Percentiles rank a stretch among this genome's conserved stretches.
Conservation (phyloP, 2,888 invertebrate species). For the Noctua janthina region DNA sequence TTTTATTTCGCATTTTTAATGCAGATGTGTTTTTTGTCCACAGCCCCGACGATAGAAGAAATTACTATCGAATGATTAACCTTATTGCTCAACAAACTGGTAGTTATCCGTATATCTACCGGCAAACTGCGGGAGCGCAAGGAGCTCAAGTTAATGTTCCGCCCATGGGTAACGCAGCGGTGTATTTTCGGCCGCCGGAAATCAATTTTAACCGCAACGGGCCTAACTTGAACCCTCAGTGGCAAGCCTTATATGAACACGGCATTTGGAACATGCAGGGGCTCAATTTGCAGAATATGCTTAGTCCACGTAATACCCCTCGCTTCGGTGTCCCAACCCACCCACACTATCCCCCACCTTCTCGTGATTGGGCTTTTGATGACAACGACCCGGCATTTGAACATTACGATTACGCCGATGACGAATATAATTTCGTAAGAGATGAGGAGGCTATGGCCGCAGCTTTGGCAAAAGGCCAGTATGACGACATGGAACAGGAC, state of each 20-base stretch:
- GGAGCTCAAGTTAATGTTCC: background rate
- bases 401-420: slow-evolving; percentile 47
- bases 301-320: background rate
- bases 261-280: background rate
- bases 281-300: background rate
- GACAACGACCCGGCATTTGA: slow-evolving; percentile 5
- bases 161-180: background rate
- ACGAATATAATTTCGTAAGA: slow-evolving; percentile 10
- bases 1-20: slow-evolving; percentile 40
- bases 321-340: background rate
- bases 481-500: background rate
- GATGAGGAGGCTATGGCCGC: slow-evolving; percentile 19
- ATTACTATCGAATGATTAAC: slow-evolving; percentile 17
- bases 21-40: slow-evolving; percentile 47
- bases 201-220: background rate
- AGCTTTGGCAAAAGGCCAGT: background rate
- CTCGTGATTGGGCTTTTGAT: background rate
- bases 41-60: slow-evolving; percentile 36
- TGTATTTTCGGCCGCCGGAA: slow-evolving; percentile 4
- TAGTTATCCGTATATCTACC: slow-evolving; percentile 1
- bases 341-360: background rate
- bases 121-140: background rate
- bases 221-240: background rate
- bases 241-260: background rate
- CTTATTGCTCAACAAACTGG: slow-evolving; percentile 3